Base-by-base conservation (phyloP, 2,797 vertebrate genomes). In the Perdix hodgsoniae region DNA sequence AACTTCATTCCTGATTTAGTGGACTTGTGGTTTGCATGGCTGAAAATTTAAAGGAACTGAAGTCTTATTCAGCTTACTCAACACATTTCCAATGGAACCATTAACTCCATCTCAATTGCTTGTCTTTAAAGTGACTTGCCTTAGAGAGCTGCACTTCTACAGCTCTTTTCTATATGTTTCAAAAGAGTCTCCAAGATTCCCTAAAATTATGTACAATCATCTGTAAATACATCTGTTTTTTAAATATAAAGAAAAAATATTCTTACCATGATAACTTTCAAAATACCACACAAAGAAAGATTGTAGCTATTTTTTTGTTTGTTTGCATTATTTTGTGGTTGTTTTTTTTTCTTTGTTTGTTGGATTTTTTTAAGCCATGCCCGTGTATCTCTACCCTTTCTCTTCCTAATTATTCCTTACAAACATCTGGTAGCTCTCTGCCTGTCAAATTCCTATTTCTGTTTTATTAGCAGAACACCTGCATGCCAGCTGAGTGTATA, bases 391-490 rank as follows among this genome's bases (percentile, higher is more conserved):
- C 69, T 86, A 22, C 65, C 26, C 24, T 85, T 95, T 94, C 45
- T 85, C 74, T 59, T 80, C 39, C 52, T 83, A 67, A 78, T 81
- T 88, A 66, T 81, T 74, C 66, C 56, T 66, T 70, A 78, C 63
- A 83, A 93, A 87, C 93, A 93, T 91, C 84, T 96, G 91, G 84
- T 73, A 89, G 69, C 66, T 95, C 86, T 94, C 66, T 93, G 35
- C 56, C 57, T 73, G 59, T 69, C 88, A 83, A 69, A 86, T 92
- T 89, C 92, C 82, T 88, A 70, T 93, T 94, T 86, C 67, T 91
- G 35, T 92, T 96, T 94, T 95, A 88, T 93, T 91, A 88, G 56
- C 75, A 2, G 3, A 88, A 90, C 91, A 96, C 94, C 93, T 95
- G 93, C 80, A 19, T 93, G 59, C 89, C 96, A 96, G 70, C 87